phyloP scores from a whole-genome alignment of 2,888 invertebrate genomes.

The Agrenia bidenticulata region DNA sequence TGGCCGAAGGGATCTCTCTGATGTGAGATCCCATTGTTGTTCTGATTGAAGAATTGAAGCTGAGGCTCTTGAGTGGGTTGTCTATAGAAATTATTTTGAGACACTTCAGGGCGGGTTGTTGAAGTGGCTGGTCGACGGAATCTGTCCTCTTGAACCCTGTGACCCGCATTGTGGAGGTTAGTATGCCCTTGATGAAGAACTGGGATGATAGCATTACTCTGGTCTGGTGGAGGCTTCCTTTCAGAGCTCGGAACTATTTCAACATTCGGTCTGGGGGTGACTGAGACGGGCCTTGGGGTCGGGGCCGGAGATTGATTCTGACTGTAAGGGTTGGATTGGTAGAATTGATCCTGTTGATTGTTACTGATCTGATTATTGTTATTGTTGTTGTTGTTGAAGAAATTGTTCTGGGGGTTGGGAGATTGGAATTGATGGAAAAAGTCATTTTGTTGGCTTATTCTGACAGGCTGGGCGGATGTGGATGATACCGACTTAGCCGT shows the following conservation, averaged over 20 bases:
- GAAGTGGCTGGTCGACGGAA: slow-evolving; percentile 18
- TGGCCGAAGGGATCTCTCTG: slow-evolving; percentile 25
- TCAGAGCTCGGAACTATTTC: slow-evolving; percentile 51
- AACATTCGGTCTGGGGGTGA: slow-evolving; percentile 44
- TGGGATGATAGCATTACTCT: slow-evolving; percentile 49
- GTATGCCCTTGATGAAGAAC: slow-evolving; percentile 6
- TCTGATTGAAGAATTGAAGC: slow-evolving; percentile 6
- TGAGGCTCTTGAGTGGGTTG: slow-evolving; percentile 10
- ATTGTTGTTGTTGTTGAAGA: slow-evolving; percentile 1
- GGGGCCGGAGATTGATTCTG: slow-evolving; percentile 14
- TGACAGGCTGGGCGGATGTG: background rate
- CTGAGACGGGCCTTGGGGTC: slow-evolving; percentile 4
- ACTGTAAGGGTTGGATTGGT: slow-evolving; percentile 24
- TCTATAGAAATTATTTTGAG: slow-evolving; percentile 9
- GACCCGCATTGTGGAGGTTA: background rate
- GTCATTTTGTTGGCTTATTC: slow-evolving; percentile 1
- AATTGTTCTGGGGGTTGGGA: background rate
- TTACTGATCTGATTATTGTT: slow-evolving; percentile 13
- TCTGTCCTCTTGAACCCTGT: slow-evolving; percentile 15
- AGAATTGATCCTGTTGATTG: slow-evolving; percentile 21
- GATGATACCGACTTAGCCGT: background rate
- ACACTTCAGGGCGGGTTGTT: slow-evolving; percentile 1
- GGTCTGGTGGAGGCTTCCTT: slow-evolving; percentile 51
- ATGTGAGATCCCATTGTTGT: background rate
- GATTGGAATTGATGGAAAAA: slow-evolving; percentile 5